Conservation (phyloP, 2,888 invertebrate genomes). For the Petrophora chlorosata region DNA sequence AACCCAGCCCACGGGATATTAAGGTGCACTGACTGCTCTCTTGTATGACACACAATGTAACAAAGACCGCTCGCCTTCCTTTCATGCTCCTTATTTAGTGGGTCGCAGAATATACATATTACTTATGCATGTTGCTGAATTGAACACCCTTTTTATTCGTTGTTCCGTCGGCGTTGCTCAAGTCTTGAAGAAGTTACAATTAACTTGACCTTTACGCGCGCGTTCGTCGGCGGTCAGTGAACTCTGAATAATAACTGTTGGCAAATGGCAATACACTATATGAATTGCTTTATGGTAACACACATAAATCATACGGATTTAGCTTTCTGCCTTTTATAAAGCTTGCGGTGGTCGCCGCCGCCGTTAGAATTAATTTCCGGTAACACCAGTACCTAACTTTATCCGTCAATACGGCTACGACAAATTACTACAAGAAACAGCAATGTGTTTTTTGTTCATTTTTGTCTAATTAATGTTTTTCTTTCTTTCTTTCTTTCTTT, state of each 20-base stretch:
- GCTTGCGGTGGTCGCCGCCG: constrained; percentile 3
- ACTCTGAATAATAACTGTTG: constrained; percentile 45
- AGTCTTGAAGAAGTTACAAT: constrained; percentile 42
- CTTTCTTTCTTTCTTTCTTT: too few species aligned
- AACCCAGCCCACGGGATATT: too few species aligned
- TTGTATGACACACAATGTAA: constrained; percentile 26
- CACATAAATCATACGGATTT: constrained; percentile 11
- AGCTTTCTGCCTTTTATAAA: constrained; percentile 7
- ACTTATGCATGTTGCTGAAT: constrained; percentile 6
- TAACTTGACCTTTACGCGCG: constrained; percentile 56
- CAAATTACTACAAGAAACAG: too few species aligned
- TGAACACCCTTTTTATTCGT: constrained; percentile 22
- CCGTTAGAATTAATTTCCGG: constrained; percentile 35
- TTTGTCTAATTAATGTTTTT: too few species aligned
- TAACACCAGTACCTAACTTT: constrained; percentile 1
- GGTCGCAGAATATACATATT: constrained; percentile 10
- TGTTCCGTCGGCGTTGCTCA: constrained; percentile 21
- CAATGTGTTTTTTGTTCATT: too few species aligned
- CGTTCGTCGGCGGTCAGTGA: constrained; percentile 51
- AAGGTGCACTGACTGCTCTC: constrained; percentile 14
- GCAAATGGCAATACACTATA: constrained; percentile 29
- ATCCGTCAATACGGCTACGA: constrained; percentile 6
- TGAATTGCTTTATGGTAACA: constrained; percentile 32
- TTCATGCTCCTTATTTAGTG: constrained; percentile 25
- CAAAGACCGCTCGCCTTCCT: constrained; percentile 14